These are phyloP conservation scores for Paramormyrops kingsleyae DNA, from an alignment of 2,113 vertebrate genomes.

Conservation along the genomic window DNA sequence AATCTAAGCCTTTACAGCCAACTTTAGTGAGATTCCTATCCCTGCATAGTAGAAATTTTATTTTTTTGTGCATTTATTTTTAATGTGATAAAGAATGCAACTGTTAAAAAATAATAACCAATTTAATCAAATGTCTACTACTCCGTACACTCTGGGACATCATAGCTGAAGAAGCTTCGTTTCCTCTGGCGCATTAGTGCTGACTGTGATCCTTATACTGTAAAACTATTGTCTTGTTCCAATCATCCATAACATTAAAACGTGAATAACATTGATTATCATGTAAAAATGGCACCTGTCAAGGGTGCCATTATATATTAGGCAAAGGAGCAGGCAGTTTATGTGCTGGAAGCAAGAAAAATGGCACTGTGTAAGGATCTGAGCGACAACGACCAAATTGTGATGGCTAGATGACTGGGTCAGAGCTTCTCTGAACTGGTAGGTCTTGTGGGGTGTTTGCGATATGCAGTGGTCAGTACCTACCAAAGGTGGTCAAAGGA, in stretches of 20 bases:
- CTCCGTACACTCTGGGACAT: background rate
- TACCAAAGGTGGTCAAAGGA: background rate
- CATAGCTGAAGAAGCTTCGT: background rate
- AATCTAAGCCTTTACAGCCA: background rate
- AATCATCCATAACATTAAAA: background rate
- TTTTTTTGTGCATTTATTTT: background rate
- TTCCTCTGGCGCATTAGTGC: background rate
- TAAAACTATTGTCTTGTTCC: background rate
- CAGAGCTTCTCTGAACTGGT: too few relatives aligned
- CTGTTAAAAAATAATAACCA: background rate
- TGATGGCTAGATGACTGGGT: background rate
- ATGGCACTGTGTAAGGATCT: background rate
- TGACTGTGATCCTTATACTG: background rate
- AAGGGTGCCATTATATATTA: background rate
- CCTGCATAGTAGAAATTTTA: background rate
- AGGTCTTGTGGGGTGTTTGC: background rate
- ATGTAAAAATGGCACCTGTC: background rate
- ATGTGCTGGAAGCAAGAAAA: background rate
- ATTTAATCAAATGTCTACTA: background rate
- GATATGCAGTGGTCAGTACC: background rate
- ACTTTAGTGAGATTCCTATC: background rate
- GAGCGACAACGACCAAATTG: background rate
- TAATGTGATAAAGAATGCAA: background rate
- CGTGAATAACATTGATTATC: background rate
- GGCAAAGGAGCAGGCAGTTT: background rate